Evolutionary conservation across 2,888 invertebrate species (phyloP), one percentile per base, ranked within the genome.

Genomic region (Palloptera scutellata): DNA sequence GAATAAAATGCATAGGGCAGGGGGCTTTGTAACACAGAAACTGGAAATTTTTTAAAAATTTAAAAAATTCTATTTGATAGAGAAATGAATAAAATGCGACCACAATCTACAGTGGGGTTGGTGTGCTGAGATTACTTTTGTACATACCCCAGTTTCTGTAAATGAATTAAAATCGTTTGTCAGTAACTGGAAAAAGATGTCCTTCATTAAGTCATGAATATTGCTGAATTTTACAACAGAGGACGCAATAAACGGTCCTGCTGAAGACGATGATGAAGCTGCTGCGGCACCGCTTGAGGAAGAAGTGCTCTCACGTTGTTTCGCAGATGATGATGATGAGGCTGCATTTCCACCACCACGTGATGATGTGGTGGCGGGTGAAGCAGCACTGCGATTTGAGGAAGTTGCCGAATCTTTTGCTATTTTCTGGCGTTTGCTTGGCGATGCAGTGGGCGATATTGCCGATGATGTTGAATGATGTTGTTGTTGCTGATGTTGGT

Each of bases 181-280:
- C 64, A 84, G 72, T 73, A 85, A 69, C 53, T 85, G 81, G 67
- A 84, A 72, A 75, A 85, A 84, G 43, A 83, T 73, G 75, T 85
- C 84, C 70, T 78, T 83, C 69, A 85, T 80, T 74, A 83, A 84
- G 59, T 85, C 85, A 73, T 85, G 81, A 69, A 85, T 79, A 73
- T 84, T 83, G 60, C 84, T 79, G 75, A 81, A 83, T 72, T 80
- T 79, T 53, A 79, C 66, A 53, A 79, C 66, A 53, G 77, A 72
- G 20, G 76, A 71, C 61, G 70, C 70, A 52, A 70, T 63, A 40
- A 74, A 69, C 13, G 48, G 43, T 20, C 42, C 19, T 17, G 63
- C 8, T 42, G 61, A 45, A 12, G 61, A 52, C 2, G 59, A 57
- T 57, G 66, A 60, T 19, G 64, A 51, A 12, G 55, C 58, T 43